Evolutionary conservation across 2,797 vertebrate species (phyloP), one percentile per base, ranked within the genome.

Genomic region (Micromesistius poutassou): DNA sequence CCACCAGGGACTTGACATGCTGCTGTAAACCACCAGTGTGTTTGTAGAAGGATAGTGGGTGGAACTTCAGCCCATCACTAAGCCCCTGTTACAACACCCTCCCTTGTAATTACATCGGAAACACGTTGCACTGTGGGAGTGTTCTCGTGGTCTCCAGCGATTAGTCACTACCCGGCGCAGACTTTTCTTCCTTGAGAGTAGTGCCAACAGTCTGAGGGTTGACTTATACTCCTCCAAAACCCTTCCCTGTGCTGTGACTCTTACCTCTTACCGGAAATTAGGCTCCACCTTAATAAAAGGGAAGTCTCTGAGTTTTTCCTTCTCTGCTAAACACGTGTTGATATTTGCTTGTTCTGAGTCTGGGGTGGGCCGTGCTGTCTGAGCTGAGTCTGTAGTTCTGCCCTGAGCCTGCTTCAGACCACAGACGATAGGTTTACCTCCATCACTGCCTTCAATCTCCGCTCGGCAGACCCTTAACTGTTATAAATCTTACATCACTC

Each of bases 331-430:
- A 89, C 83, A 85, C 62, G 35, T 87, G 83, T 80, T 87, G 79
- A 73, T 95, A 90, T 94, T 95, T 93, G 92, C 88, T 90, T 90
- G 88, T 77, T 90, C 89, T 77, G 81, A 90, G 93, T 94, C 94
- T 94, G 90, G 87, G 81, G 90, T 91, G 88, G 91, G 86, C 84
- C 82, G 81, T 79, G 72, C 83, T 83, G 91, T 93, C 92, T 94
- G 90, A 62, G n/a, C 92, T 94, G 90, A 25, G 22, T 62, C n/a
- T 83, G 74, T 40, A 78, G 81, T 85, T 89, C 90, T 89, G 79
- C 87, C 84, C 81, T 89, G 82, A 75, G 86, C 73, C 85, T 81
- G 83, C 87, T 77, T 82, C 46, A 50, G 74, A 80, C 78, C 76
- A 80, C 74, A 84, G 80, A 92, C 79, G 68, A 74, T 72, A 80